Conservation (phyloP, 2,113 vertebrate genomes). For the Salvator merianae region DNA sequence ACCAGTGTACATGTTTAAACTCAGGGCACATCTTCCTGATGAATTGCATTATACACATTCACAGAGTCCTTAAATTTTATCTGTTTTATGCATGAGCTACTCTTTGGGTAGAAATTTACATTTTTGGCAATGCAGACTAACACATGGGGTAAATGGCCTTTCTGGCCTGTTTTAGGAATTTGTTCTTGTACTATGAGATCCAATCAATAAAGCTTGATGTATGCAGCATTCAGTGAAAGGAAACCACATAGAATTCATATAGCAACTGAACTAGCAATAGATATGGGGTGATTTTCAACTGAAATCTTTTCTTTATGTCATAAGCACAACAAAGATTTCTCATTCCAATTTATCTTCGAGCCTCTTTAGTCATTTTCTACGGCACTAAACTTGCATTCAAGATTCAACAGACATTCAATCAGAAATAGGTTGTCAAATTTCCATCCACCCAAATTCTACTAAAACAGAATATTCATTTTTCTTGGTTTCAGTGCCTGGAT, state of each 20-base stretch:
- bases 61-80: conserved; percentile 47
- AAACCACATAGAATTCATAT: neutral
- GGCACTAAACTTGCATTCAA: no score
- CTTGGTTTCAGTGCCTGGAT: no score
- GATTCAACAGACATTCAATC: no score
- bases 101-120: conserved; percentile 44
- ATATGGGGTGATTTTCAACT: neutral
- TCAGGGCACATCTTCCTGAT: conserved; percentile 52
- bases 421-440: no score
- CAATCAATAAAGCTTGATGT: neutral
- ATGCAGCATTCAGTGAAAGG: neutral
- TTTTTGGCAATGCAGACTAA: conserved; percentile 12
- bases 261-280: neutral
- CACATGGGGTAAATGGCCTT: neutral
- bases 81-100: conserved; percentile 48
- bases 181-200: neutral
- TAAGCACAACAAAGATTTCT: no score
- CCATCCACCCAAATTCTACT: no score
- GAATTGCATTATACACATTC: conserved; percentile 53
- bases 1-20: conserved; percentile 57
- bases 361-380: no score
- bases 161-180: neutral
- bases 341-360: no score
- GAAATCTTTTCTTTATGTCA: neutral
- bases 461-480: no score